These are phyloP conservation scores for Tiphia femorata DNA, from an alignment of 2,888 invertebrate species.

Conservation along the genomic window DNA sequence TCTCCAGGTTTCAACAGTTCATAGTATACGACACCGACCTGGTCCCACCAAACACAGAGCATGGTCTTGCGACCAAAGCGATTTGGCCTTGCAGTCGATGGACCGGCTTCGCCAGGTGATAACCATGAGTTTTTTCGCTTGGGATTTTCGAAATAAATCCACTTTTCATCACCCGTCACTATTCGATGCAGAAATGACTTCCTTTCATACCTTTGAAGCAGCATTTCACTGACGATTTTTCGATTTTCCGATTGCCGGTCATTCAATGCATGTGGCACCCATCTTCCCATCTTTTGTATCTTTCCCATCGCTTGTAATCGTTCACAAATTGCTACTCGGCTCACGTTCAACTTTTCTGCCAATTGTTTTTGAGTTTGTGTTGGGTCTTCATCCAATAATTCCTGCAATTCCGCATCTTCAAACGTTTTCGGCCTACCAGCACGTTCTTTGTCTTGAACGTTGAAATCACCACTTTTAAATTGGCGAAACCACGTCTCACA, in stretches of 20 bases:
- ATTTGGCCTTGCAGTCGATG: conserved; percentile 27
- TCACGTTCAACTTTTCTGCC: conserved; percentile 25
- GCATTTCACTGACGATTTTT: conserved; percentile 27
- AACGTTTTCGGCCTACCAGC: conserved; percentile 5
- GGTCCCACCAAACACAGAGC: conserved; percentile 17
- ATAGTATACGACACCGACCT: no score
- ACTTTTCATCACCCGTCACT: conserved; percentile 28
- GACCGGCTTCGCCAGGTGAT: conserved; percentile 22
- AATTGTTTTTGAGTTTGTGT: conserved; percentile 24
- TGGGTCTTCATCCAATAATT: conserved; percentile 29
- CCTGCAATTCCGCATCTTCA: conserved; percentile 9
- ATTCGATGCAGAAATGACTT: conserved; percentile 32
- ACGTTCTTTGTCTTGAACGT: conserved; percentile 5
- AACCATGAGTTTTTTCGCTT: conserved; percentile 27
- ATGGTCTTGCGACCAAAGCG: conserved; percentile 16
- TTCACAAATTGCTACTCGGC: conserved; percentile 31
- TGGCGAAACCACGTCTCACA: conserved; percentile 5
- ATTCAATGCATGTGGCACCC: conserved; percentile 40
- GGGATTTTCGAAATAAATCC: no score
- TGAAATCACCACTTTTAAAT: conserved; percentile 12
- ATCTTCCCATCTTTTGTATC: conserved; percentile 41
- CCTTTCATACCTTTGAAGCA: conserved; percentile 28
- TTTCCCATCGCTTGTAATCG: conserved; percentile 45
- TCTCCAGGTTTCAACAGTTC: no score
- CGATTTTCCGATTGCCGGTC: conserved; percentile 33